These are phyloP conservation scores for Synaphobranchus kaupii DNA, from an alignment of 2,797 vertebrate species.

Conservation along the genomic window DNA sequence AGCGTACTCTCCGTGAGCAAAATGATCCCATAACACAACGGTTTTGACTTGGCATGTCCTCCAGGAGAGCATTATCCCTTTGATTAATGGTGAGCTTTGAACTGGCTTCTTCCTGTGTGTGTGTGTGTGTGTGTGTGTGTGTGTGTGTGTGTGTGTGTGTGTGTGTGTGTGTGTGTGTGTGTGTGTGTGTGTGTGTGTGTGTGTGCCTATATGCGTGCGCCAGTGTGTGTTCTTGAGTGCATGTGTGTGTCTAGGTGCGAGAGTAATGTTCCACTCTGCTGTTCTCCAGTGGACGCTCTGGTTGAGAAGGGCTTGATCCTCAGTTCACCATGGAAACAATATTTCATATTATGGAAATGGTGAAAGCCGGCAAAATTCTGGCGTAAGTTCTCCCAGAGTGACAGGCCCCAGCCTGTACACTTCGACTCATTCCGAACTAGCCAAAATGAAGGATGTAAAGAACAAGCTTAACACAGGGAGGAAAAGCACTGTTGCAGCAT, in stretches of 20 bases:
- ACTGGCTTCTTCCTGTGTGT: neutral
- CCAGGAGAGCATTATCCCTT: neutral
- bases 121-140: neutral
- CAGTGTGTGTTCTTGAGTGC: neutral
- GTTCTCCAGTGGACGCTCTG: neutral
- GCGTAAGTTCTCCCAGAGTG: neutral
- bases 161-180: neutral
- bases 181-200: neutral
- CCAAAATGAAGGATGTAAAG: neutral
- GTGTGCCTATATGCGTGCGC: neutral
- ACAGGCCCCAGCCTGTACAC: neutral
- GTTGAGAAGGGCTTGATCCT: neutral
- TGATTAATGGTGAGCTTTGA: neutral
- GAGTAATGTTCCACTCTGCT: neutral
- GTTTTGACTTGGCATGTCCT: neutral
- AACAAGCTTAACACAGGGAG: neutral
- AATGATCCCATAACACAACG: neutral
- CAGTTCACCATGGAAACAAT: neutral
- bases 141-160: neutral
- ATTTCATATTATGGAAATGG: conserved; percentile 3
- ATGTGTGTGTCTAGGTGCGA: neutral
- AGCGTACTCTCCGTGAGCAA: neutral
- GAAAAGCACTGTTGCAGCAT: neutral
- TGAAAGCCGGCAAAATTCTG: neutral
- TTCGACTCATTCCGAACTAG: neutral